A percentile compares a stretch with the other conserved stretches of the same genome.
phyloP scores from a whole-genome alignment of 2,797 vertebrate genomes.

The Toxotes lorentzi region DNA sequence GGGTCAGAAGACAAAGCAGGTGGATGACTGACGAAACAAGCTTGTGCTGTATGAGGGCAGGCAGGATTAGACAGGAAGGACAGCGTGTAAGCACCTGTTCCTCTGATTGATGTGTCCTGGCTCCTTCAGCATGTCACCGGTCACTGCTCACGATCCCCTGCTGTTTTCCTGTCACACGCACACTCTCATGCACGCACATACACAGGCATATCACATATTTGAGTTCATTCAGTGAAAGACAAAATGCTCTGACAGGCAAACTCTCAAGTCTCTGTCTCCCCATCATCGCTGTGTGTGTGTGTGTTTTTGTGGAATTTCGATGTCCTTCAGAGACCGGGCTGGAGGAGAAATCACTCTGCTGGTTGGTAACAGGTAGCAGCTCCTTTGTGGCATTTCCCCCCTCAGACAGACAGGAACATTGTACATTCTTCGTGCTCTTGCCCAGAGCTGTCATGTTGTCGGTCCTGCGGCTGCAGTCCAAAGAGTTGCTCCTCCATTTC shows the following conservation, averaged over 20 bases:
- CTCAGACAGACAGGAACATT: constrained; percentile 56
- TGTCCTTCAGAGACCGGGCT: constrained; percentile 52
- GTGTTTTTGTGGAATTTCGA: constrained; percentile 14
- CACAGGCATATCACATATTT: constrained; percentile 16
- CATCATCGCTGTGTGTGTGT: constrained; percentile 12
- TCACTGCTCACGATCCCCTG: constrained; percentile 44
- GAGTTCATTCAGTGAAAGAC: constrained; percentile 37
- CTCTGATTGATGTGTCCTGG: constrained; percentile 70
- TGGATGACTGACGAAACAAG: constrained; percentile 53
- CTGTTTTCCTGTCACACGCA: constrained; percentile 42
- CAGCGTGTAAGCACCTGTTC: constrained; percentile 59
- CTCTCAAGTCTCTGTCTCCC: constrained; percentile 8
- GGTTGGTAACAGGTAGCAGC: constrained; percentile 52
- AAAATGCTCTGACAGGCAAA: constrained; percentile 39
- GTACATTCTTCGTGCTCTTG: constrained; percentile 47
- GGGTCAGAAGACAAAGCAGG: constrained; percentile 67
- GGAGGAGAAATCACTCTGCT: constrained; percentile 56
- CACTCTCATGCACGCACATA: constrained; percentile 5
- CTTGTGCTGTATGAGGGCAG: constrained; percentile 40
- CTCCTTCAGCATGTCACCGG: constrained; percentile 55
- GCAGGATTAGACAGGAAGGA: constrained; percentile 60
- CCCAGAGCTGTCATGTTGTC: constrained; percentile 71
- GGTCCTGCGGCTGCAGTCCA: constrained; percentile 54
- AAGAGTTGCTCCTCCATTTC: constrained; percentile 55
- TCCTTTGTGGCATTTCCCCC: constrained; percentile 31